These are phyloP conservation scores for Galbula dea DNA, from an alignment of 2,113 vertebrate genomes.

Conservation along the genomic window DNA sequence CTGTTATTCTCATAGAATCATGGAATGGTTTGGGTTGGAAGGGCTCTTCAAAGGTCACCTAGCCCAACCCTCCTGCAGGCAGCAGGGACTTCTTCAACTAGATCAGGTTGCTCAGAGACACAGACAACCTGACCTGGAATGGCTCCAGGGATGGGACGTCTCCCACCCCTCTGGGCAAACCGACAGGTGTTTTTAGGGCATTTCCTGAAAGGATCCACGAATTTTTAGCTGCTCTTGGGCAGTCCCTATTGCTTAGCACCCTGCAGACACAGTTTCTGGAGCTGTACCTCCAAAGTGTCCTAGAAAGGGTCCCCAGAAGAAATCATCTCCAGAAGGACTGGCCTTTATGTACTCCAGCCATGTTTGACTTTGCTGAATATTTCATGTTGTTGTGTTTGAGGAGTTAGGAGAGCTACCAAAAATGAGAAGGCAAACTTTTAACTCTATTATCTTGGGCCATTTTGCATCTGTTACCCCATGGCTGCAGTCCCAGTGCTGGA, in stretches of 20 bases:
- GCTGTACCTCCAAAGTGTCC: not conserved
- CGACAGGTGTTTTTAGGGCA: not conserved
- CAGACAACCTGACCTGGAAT: too few relatives aligned
- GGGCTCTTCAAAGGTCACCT: too few relatives aligned
- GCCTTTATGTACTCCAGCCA: not conserved
- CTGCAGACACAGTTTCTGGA: not conserved
- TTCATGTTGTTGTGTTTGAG: not conserved
- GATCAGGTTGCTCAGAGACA: too few relatives aligned
- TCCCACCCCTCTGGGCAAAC: too few relatives aligned
- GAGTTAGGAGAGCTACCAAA: constrained; percentile 18
- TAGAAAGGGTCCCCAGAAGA: not conserved
- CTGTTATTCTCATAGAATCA: too few relatives aligned
- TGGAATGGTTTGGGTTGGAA: too few relatives aligned
- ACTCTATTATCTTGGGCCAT: constrained; percentile 49
- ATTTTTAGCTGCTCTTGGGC: not conserved
- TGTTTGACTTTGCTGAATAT: not conserved
- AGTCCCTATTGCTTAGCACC: not conserved
- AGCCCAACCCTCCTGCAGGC: too few relatives aligned
- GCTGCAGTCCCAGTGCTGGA: constrained; percentile 36
- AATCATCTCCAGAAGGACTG: not conserved
- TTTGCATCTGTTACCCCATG: constrained; percentile 57
- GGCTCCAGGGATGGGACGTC: too few relatives aligned
- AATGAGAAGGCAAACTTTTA: constrained; percentile 29
- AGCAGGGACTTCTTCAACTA: too few relatives aligned
- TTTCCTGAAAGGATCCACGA: not conserved